Conservation (phyloP, 2,113 vertebrate species). For the Anguilla japonica region DNA sequence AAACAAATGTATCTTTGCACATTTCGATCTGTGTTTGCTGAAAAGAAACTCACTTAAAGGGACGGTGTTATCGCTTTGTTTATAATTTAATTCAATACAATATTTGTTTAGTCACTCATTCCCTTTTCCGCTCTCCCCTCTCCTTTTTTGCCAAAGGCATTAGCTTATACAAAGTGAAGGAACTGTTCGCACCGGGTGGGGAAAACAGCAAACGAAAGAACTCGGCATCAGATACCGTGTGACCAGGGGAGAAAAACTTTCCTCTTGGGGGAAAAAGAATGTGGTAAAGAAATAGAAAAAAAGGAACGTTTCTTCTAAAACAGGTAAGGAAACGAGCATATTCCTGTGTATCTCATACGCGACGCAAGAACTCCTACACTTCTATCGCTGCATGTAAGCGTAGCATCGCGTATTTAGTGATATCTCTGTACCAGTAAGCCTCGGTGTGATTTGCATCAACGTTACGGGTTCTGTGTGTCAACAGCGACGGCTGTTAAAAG, state of each 20-base stretch:
- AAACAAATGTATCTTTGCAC: slow-evolving; percentile 6
- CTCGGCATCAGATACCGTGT: not conserved
- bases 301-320: not conserved
- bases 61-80: not conserved
- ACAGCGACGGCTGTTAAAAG: not conserved
- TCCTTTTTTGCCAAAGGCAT: slow-evolving; percentile 3
- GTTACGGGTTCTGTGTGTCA: not conserved
- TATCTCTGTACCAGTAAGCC: not conserved
- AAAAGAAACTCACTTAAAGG: not conserved
- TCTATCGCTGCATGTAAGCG: not conserved
- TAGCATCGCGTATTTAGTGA: not conserved
- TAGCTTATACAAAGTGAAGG: slow-evolving; percentile 12
- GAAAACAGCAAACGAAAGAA: slow-evolving; percentile 15
- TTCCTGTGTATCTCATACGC: not conserved
- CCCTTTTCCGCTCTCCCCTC: not conserved
- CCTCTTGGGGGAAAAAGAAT: slow-evolving; percentile 18
- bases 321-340: slow-evolving; percentile 18
- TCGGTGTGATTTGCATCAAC: not conserved
- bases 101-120: not conserved
- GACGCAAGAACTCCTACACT: not conserved
- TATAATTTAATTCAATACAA: slow-evolving; percentile 10
- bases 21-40: not conserved
- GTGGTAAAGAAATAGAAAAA: slow-evolving; percentile 4
- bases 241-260: slow-evolving; percentile 15
- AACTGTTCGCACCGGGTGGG: slow-evolving; percentile 2